Evolutionary conservation across 2,797 vertebrate genomes (phyloP), one percentile per base, ranked within the genome.

Genomic region (Dromococcyx pavoninus): DNA sequence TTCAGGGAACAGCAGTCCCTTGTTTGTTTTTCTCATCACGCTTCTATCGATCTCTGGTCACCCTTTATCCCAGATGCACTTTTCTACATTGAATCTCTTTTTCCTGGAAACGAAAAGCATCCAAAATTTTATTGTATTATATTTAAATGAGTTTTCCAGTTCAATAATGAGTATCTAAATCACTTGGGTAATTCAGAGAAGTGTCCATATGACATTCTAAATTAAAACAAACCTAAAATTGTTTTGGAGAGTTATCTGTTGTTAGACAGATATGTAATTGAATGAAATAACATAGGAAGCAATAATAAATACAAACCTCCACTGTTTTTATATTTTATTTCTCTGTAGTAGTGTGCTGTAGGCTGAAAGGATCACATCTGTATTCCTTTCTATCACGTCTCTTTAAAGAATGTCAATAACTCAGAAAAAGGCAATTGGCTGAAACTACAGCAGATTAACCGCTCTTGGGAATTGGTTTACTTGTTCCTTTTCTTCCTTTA

Each of bases 121-220:
- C 57, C 7, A 1, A 79, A 92, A 88, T 75, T 58, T 86, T 77
- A 91, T 86, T 88, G 83, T 15, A 72, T 67, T 77, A 80, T 74
- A 62, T 88, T 92, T 89, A 88, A 73, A 91, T 72, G 46, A 69
- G 89, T 88, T 96, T 95, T 94, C 82, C 76, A 78, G 70, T 71
- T 70, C 76, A 81, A 50, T 80, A 94, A 94, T 84, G 82, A 76
- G 44, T 89, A 88, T 80, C 85, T 57, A 88, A 91, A 35, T 76
- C 80, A 71, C 28, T 17, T 69, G 53, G 33, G 73, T 88, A 91
- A 83, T 83, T 83, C 88, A 80, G 85, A 61, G 83, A 83, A 89
- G 30, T 69, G 28, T 77, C 66, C 13, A 22, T 61, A n/a, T 12
- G 54, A 77, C 64, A 92, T 86, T 72, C 46, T 54, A 80, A 92